Evolutionary conservation across 2,888 invertebrate genomes (phyloP), one percentile per base, ranked within the genome.

Genomic region (Cyaniris semiargus): DNA sequence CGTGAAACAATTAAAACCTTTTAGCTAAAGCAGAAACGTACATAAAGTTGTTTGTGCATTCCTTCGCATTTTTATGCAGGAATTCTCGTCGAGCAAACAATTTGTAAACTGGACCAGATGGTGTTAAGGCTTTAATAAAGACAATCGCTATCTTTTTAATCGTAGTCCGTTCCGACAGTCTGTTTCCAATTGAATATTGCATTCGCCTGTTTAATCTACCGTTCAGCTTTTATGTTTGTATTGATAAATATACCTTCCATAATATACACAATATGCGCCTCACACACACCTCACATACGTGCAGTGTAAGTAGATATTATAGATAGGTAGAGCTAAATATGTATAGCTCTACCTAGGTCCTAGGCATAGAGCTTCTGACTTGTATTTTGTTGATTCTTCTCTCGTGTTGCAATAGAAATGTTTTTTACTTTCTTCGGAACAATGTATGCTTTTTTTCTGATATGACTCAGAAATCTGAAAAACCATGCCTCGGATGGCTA

Each of bases 1-100:
- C 27, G 66, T 66, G 27, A 66, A 66, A 66, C 66, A 66, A 66
- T 66, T 66, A 66, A 60, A 66, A 66, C 27, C 66, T 66, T 66
- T 66, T 31, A 66, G 66, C 66, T 31, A 15, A 31, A 66, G 66
- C 23, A 23, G 60, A 60, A 60, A 60, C 21, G 27, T 27, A 13
- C 60, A 66, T 66, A 66, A 60, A 60, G 60, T 66, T 66, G 23
- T 27, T 66, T 66, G 60, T 60, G 66, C 66, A 66, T 27, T 66
- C 66, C 27, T 66, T 23, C 15, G 15, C 66, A 27, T 18, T 66
- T 27, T 18, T 66, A 66, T 66, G 66, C 66, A 18, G 27, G 31
- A 66, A 66, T 27, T 66, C 27, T 66, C 15, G 21, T 60, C 4
- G 21, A 31, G 66, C 27, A 66, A 66, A 66, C 27, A 66, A 18